Evolutionary conservation across 2,888 invertebrate genomes (phyloP).

Genomic region (Mesorhabditis spiculigera): DNA sequence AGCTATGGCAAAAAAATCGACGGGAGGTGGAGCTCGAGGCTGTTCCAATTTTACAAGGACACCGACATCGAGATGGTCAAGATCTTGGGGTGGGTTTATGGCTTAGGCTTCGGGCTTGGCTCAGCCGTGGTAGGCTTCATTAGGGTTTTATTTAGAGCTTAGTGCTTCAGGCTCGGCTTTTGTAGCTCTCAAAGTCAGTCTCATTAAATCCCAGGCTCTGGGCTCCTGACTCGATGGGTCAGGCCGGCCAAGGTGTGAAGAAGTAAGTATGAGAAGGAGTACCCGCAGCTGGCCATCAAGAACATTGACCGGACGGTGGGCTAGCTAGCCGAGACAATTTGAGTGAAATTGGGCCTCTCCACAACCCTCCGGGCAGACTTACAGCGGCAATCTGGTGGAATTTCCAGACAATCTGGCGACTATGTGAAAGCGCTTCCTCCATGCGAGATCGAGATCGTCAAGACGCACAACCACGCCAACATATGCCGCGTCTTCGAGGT

Average conservation of each 20-base stretch:
- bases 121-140: too few relatives aligned
- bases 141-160: too few relatives aligned
- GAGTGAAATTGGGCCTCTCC: not conserved
- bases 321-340: not conserved
- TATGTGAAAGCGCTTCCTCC: constrained; percentile 77
- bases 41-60: not conserved
- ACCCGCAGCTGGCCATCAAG: constrained; percentile 23
- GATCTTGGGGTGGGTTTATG: not conserved
- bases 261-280: constrained; percentile 7
- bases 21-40: not conserved
- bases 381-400: too few relatives aligned
- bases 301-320: constrained; percentile 28
- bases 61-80: not conserved
- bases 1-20: too few relatives aligned
- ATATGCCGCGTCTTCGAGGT: constrained; percentile 73
- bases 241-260: constrained; percentile 16
- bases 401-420: constrained; percentile 70
- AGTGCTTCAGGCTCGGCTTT: too few relatives aligned
- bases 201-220: constrained; percentile 8
- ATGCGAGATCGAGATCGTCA: constrained; percentile 75
- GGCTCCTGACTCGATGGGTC: constrained; percentile 34
- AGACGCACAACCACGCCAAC: constrained; percentile 75
- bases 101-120: too few relatives aligned
- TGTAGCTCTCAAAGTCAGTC: too few relatives aligned
- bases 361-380: too few relatives aligned